These are phyloP conservation scores for Bufo bufo DNA, from an alignment of 2,113 vertebrate genomes.

Conservation along the genomic window DNA sequence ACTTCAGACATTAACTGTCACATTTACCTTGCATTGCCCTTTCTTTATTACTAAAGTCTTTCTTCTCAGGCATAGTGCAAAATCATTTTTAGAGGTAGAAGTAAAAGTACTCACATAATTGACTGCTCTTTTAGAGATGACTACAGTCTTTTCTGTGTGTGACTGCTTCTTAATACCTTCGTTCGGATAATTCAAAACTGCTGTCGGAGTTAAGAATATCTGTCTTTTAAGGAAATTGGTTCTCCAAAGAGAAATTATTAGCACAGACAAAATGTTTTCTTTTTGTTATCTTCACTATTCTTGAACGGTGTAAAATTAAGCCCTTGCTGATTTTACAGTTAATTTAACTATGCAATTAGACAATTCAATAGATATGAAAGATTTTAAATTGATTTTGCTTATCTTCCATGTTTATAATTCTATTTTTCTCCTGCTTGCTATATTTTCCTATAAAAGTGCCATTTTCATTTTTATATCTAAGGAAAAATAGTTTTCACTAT, in stretches of 20 bases:
- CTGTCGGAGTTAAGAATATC: constrained; percentile 72
- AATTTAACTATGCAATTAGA: constrained; percentile 77
- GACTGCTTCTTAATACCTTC: constrained; percentile 66
- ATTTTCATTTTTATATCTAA: neutral
- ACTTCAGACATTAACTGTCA: constrained; percentile 2
- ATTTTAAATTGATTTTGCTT: constrained; percentile 76
- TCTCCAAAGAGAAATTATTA: constrained; percentile 68
- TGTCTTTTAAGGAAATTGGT: constrained; percentile 70
- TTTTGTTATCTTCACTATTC: constrained; percentile 65
- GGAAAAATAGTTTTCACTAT: neutral
- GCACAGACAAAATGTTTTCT: constrained; percentile 68
- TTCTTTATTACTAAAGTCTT: constrained; percentile 41
- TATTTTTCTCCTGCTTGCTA: constrained; percentile 38
- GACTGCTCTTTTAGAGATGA: constrained; percentile 61
- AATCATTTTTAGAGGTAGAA: constrained; percentile 44
- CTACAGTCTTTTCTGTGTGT: constrained; percentile 59
- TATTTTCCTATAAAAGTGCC: neutral
- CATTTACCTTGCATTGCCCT: constrained; percentile 39
- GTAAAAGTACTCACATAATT: constrained; percentile 34
- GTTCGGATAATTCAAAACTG: constrained; percentile 66
- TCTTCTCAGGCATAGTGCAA: constrained; percentile 29
- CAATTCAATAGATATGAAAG: constrained; percentile 73
- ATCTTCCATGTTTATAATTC: constrained; percentile 68
- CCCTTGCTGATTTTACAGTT: constrained; percentile 70
- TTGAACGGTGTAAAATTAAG: constrained; percentile 70